Evolutionary conservation across 1,140 invertebrate genomes (phyloP).

Genomic region (Medauroidea extradentata): DNA sequence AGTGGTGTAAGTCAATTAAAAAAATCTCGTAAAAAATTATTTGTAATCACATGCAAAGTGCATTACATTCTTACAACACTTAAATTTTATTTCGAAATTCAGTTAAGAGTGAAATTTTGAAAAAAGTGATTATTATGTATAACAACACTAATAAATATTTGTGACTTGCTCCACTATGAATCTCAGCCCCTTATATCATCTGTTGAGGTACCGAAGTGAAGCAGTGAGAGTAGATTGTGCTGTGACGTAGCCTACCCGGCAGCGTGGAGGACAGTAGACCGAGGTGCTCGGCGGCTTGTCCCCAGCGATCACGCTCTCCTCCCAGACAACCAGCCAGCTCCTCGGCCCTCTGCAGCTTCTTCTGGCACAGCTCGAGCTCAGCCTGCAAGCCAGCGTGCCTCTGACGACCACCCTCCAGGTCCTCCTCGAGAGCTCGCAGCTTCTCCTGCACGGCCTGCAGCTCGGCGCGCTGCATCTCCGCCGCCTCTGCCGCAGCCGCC

Average conservation of each 20-base stretch:
- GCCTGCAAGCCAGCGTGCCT: slow-evolving; percentile 5
- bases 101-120: no score
- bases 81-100: no score
- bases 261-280: slow-evolving; percentile 56
- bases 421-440: slow-evolving; percentile 56
- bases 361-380: slow-evolving; percentile 81
- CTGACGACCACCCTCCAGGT: slow-evolving; percentile 51
- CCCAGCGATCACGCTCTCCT: slow-evolving; percentile 80
- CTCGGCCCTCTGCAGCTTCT: slow-evolving; percentile 87
- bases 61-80: no score
- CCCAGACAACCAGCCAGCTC: slow-evolving; percentile 86
- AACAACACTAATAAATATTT: slow-evolving; percentile 17
- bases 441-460: slow-evolving; percentile 67
- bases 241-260: slow-evolving; percentile 32
- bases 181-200: slow-evolving; percentile 51
- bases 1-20: not conserved
- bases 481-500: slow-evolving; percentile 59
- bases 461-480: slow-evolving; percentile 71
- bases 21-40: not conserved
- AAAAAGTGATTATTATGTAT: no score
- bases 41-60: no score
- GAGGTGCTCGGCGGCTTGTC: slow-evolving; percentile 67
- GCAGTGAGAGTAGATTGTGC: slow-evolving; percentile 1
- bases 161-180: no score
- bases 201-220: not conserved